Percentiles rank a stretch among this genome's conserved stretches.
These are phyloP conservation scores for Hylaeus volcanicus DNA, from an alignment of 1,140 invertebrate genomes.

Conservation along the genomic window DNA sequence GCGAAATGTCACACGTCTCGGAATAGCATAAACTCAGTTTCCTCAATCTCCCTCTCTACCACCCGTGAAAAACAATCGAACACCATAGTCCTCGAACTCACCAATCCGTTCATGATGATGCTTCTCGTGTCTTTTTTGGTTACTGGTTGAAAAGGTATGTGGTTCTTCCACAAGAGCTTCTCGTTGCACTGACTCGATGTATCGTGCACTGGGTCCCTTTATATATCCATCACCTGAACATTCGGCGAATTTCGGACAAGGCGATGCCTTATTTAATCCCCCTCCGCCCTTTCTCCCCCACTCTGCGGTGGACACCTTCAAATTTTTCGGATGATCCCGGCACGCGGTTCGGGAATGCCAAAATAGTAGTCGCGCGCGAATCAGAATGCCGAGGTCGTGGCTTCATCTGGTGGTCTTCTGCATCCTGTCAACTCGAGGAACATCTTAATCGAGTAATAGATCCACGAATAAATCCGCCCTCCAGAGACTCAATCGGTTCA, in stretches of 20 bases:
- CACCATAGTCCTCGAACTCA: constrained; percentile 43
- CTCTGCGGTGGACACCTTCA: constrained; percentile 34
- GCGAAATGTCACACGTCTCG: background rate
- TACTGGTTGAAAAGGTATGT: background rate
- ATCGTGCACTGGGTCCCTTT: constrained; percentile 53
- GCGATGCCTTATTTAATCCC: constrained; percentile 56
- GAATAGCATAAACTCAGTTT: background rate
- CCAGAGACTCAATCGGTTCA: too few relatives aligned
- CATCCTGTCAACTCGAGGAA: background rate
- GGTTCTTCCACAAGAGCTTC: constrained; percentile 34
- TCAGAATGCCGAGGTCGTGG: background rate
- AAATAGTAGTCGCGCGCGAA: background rate
- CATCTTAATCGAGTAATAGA: background rate
- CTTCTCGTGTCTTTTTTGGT: constrained; percentile 5
- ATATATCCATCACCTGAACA: constrained; percentile 63
- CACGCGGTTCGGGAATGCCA: background rate
- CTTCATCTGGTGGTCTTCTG: background rate
- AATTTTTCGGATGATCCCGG: constrained; percentile 54
- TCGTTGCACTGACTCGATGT: constrained; percentile 60
- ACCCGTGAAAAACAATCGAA: background rate
- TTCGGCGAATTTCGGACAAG: constrained; percentile 57
- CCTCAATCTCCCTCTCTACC: background rate
- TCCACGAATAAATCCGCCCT: too few relatives aligned
- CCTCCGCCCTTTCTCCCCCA: constrained; percentile 42
- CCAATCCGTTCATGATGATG: constrained; percentile 51